Conservation (phyloP, 64 coral and sea anemone genomes). For the Montipora efflorescens region DNA sequence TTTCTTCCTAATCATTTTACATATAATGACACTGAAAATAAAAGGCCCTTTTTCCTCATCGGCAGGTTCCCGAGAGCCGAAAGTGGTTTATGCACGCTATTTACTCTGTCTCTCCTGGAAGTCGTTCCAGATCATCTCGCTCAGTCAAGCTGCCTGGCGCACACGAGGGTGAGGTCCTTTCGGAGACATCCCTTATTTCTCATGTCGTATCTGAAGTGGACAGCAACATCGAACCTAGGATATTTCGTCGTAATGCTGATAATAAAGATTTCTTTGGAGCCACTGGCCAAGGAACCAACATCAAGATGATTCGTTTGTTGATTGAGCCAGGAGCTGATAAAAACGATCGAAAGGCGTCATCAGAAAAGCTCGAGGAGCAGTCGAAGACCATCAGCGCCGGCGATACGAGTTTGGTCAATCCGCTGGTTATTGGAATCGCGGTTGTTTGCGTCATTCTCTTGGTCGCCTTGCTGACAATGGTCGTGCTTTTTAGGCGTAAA, state of each 20-base stretch:
- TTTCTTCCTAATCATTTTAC: too few species aligned
- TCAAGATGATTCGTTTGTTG: constrained; percentile 86
- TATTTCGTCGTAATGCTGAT: constrained; percentile 56
- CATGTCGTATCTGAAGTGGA: constrained; percentile 19
- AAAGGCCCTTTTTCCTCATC: background rate
- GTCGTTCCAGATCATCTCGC: constrained; percentile 1
- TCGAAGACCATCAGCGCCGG: background rate
- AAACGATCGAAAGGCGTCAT: background rate
- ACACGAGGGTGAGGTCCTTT: background rate
- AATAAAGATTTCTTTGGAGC: constrained; percentile 38
- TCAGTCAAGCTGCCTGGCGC: constrained; percentile 7
- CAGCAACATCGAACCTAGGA: background rate
- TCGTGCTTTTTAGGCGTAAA: constrained; percentile 72
- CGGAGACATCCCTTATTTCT: background rate
- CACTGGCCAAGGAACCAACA: constrained; percentile 80
- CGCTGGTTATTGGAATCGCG: constrained; percentile 90
- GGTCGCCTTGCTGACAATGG: constrained; percentile 58
- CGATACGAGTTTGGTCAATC: constrained; percentile 72
- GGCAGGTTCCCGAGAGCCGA: constrained; percentile 78
- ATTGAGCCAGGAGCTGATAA: constrained; percentile 43
- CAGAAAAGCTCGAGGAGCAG: background rate
- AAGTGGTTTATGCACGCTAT: constrained; percentile 98
- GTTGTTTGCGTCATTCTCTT: constrained; percentile 78
- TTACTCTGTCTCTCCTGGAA: constrained; percentile 81
- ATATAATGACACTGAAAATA: background rate